These are phyloP conservation scores for Glandiceps talaboti DNA, from an alignment of 53 echinoderm and acorn worm genomes.

Conservation along the genomic window DNA sequence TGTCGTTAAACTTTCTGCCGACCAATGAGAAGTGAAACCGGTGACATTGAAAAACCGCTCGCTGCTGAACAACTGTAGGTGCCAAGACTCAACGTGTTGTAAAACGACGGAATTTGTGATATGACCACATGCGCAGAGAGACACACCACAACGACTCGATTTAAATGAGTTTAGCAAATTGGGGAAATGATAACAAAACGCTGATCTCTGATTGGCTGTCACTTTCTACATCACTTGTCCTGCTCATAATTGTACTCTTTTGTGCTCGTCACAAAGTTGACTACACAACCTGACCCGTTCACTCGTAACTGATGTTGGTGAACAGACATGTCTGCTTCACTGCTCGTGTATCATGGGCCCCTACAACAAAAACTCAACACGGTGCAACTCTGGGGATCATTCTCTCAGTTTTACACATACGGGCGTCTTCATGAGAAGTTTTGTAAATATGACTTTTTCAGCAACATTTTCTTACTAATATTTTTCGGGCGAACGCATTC, in stretches of 20 bases:
- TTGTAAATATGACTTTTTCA: too few species aligned
- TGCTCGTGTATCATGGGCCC: too few species aligned
- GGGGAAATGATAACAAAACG: background rate
- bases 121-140: background rate
- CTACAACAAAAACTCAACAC: too few species aligned
- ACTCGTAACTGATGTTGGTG: too few species aligned
- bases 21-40: background rate
- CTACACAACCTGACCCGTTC: background rate
- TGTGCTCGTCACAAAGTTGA: background rate
- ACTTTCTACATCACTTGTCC: background rate
- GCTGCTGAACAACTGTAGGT: too few species aligned
- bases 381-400: too few species aligned
- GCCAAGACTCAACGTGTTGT: too few species aligned
- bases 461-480: too few species aligned
- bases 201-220: background rate
- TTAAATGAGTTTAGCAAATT: background rate
- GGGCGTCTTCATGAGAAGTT: too few species aligned
- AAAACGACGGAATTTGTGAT: background rate
- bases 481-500: too few species aligned
- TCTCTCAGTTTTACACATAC: too few species aligned
- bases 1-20: background rate
- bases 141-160: background rate
- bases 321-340: too few species aligned
- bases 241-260: background rate
- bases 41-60: background rate